Conservation (phyloP, 2,113 vertebrate species). For the Naja naja region DNA sequence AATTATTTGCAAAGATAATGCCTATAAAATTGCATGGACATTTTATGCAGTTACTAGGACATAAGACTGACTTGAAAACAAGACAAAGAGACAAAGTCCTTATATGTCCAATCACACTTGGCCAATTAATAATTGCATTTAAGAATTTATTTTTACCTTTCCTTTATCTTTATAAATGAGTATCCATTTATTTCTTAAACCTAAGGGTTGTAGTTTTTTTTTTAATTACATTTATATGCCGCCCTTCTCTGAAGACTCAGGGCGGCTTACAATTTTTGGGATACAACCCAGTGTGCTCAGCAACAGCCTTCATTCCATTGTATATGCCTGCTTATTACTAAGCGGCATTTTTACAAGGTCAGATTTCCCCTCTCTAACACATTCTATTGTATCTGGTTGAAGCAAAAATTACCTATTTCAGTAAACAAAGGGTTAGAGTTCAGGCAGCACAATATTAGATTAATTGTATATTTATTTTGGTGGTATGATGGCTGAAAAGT, state of each 20-base stretch:
- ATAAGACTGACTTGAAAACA: background rate
- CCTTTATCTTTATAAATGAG: background rate
- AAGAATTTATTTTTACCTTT: background rate
- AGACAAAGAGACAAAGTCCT: background rate
- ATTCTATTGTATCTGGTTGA: rapidly evolving
- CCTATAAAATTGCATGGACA: background rate
- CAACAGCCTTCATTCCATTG: no score
- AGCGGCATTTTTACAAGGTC: no score
- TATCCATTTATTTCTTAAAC: background rate
- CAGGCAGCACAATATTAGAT: background rate
- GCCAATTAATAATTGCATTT: background rate
- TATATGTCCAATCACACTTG: background rate
- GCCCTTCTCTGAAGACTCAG: no score
- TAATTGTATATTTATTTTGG: background rate
- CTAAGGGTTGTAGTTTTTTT: background rate
- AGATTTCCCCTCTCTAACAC: background rate
- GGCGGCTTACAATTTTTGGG: no score
- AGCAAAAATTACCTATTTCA: background rate
- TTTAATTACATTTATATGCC: no score
- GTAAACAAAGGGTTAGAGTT: background rate
- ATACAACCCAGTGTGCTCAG: no score
- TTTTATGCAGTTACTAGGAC: background rate
- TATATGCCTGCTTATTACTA: no score
- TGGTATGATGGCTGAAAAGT: background rate
- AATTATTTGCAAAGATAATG: background rate